Evolutionary conservation across 2,888 invertebrate genomes (phyloP), one percentile per base, ranked within the genome.

Genomic region (Polymixis flavicincta): DNA sequence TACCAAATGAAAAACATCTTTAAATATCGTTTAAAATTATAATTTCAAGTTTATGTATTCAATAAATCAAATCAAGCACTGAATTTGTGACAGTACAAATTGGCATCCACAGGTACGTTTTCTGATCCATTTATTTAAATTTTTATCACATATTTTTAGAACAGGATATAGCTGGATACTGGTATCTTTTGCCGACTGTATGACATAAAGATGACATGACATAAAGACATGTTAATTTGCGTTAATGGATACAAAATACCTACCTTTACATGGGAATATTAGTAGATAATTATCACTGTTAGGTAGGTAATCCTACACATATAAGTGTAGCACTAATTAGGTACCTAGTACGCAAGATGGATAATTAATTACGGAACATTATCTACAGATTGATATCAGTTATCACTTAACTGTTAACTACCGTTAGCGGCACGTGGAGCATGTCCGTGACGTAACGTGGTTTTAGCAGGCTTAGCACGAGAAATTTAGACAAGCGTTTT

Each of bases 301-400:
- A 2, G 8, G 9, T 54, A 45, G 19, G 19, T 59, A 63, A 71
- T 55, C 42, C 42, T 42, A 63, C 22, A 25, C 11, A 19, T 8
- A 37, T 13, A 37, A 1, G 32, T 11, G n/a, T 9, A 13, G 6
- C 2, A 48, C 48, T 71, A 61, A 71, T 78, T 61, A 61, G 28
- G 28, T 73, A 59, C 6, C n/a, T 42, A 61, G 28, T 63, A 78
- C 7, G 32, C n/a, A 37, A 48, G 59, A 72, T 25, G 19, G 14
- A n/a, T 80, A 59, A 72, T 72, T 72, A 59, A 80, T 78, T 48
- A 77, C 3, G 32, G 32, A 73, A 45, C 52, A 52, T 77, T 79
- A 73, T 64, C 73, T 48, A 14, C n/a, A 54, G 48, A 65, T 60
- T 65, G 14, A 54, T 80, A 60, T 54, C 74, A 54, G 48, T 64